Evolutionary conservation across 2,797 vertebrate genomes (phyloP), one percentile per base, ranked within the genome.

Genomic region (Trichosurus vulpecula): DNA sequence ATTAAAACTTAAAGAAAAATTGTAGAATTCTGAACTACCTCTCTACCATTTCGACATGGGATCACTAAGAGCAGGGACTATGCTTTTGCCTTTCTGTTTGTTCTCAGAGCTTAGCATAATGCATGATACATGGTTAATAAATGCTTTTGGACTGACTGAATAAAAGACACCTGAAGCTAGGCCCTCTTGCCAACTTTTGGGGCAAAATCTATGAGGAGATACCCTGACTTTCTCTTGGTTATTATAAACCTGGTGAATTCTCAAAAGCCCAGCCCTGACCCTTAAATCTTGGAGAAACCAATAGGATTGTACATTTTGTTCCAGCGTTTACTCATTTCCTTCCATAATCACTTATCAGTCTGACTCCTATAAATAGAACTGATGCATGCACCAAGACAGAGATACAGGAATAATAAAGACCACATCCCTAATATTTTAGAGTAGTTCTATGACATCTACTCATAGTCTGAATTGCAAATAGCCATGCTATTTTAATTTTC

Each of bases 311-410:
- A 30, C 52, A 74, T 90, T 35, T 90, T 93, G 41, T 87, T 74
- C 58, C 95, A 94, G 13, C 53, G 47, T 57, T 94, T 93, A 56
- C n/a, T 93, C 57, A 47, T 12, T 74, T 41, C 27, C 16, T 89
- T 4, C 6, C 29, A 16, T 91, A 81, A 94, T 5, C 93, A 53
- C 30, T 81, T 57, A 94, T 54, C 35, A 54, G 8, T 51, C 41
- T 87, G 41, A 87, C 25, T 47, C 22, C 41, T 27, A 51, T 87
- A 27, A 51, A 87, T 87, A 51, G 9, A 87, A 87, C 9, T 27
- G 74, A 87, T 47, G 25, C 22, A 87, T 87, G 41, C 22, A 51
- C 8, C 74, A 47, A 81, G 6, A 58, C 0, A 11, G 0, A 94
- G 94, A 95, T 29, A 52, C 25, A 5, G 25, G 3, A 90, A 12